Evolutionary conservation across 2,888 invertebrate species (phyloP).

Genomic region (Leptura quadrifasciata): DNA sequence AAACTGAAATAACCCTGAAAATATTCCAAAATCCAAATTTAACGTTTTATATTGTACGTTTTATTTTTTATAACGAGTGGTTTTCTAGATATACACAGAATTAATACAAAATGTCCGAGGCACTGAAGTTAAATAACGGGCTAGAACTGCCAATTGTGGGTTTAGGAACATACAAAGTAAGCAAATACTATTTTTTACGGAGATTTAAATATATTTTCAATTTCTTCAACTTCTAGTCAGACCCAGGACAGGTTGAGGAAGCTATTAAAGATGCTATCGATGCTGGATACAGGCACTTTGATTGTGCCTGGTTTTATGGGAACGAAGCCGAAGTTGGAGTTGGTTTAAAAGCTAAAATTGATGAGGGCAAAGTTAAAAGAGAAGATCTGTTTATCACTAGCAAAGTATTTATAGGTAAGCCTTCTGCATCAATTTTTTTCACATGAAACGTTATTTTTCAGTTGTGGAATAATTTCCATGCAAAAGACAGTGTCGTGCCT

Average conservation of each 20-base stretch:
- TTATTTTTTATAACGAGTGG: no score
- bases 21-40: no score
- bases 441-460: slow-evolving; percentile 57
- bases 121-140: slow-evolving; percentile 27
- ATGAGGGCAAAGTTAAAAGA: slow-evolving; percentile 78
- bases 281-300: slow-evolving; percentile 79
- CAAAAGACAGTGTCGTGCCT: slow-evolving; percentile 76
- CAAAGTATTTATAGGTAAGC: neutral
- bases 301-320: slow-evolving; percentile 78
- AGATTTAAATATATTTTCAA: neutral
- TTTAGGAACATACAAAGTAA: slow-evolving; percentile 33
- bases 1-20: no score
- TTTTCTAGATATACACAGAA: no score
- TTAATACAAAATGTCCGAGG: slow-evolving; percentile 15
- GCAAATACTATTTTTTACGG: neutral
- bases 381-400: slow-evolving; percentile 81
- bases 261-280: slow-evolving; percentile 73
- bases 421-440: neutral
- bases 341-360: slow-evolving; percentile 76
- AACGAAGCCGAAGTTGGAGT: slow-evolving; percentile 77
- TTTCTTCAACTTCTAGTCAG: neutral
- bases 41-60: no score
- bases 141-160: slow-evolving; percentile 24
- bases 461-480: slow-evolving; percentile 80
- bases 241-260: neutral